Percentiles rank a stretch among this genome's conserved stretches.
phyloP scores from a whole-genome alignment of 2,888 invertebrate species.

The Protodeltote pygarga region DNA sequence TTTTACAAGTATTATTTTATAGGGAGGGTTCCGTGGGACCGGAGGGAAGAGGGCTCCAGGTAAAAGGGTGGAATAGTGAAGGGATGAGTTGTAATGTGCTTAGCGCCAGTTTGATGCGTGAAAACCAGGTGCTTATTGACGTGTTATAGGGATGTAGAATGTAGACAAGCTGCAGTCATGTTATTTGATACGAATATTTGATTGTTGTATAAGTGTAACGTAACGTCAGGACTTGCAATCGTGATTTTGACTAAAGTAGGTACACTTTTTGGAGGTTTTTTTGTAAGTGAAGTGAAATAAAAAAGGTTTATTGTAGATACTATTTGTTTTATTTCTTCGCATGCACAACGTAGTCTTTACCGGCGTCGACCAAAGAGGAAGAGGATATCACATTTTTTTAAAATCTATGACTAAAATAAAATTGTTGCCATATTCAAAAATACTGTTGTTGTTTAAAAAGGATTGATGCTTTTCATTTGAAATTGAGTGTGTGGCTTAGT shows the following conservation, averaged over 20 bases:
- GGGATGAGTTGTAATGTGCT: conserved; percentile 76
- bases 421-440: too few relatives aligned
- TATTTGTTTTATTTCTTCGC: too few relatives aligned
- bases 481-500: too few relatives aligned
- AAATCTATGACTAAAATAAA: too few relatives aligned
- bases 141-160: conserved; percentile 44
- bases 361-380: too few relatives aligned
- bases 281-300: too few relatives aligned
- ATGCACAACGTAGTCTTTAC: too few relatives aligned
- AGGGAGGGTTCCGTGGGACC: conserved; percentile 76
- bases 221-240: conserved; percentile 12
- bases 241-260: too few relatives aligned
- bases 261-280: conserved; percentile 6
- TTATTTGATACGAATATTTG: conserved; percentile 43
- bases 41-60: conserved; percentile 64
- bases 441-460: too few relatives aligned
- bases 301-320: too few relatives aligned
- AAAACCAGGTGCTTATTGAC: conserved; percentile 68
- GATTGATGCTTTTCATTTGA: too few relatives aligned
- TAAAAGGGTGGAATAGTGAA: conserved; percentile 55
- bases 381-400: too few relatives aligned
- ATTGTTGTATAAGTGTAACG: conserved; percentile 7
- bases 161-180: conserved; percentile 42
- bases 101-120: conserved; percentile 61
- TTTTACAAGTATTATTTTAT: conserved; percentile 78